Percentiles rank a stretch among this genome's conserved stretches.
phyloP scores from a whole-genome alignment of 1,140 invertebrate genomes.

The Oryzaephilus surinamensis region DNA sequence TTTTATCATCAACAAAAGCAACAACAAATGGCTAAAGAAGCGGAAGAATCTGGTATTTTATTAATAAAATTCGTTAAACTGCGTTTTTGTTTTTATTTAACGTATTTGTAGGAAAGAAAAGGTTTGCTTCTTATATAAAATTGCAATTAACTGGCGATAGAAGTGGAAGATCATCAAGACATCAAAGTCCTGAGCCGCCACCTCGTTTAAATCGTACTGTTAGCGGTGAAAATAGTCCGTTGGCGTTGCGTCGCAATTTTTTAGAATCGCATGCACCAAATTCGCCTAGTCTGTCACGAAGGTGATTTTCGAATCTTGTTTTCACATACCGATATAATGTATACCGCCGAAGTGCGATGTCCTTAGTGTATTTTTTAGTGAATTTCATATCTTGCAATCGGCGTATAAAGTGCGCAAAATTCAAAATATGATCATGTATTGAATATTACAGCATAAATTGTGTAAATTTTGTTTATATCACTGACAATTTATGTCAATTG shows the following conservation, averaged over 20 bases:
- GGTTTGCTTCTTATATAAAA: conserved; percentile 69
- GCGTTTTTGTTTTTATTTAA: background rate
- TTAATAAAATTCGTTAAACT: background rate
- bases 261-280: conserved; percentile 45
- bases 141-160: conserved; percentile 44
- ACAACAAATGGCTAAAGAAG: conserved; percentile 34
- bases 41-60: conserved; percentile 30
- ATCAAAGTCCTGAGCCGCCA: conserved; percentile 53
- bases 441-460: too few relatives aligned
- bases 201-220: conserved; percentile 49
- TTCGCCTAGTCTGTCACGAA: conserved; percentile 46
- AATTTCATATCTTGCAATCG: too few relatives aligned
- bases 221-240: conserved; percentile 39
- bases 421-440: too few relatives aligned
- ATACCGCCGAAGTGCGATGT: too few relatives aligned
- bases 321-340: background rate
- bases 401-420: too few relatives aligned
- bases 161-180: conserved; percentile 34
- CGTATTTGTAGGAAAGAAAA: conserved; percentile 39
- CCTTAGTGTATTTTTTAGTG: too few relatives aligned
- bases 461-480: too few relatives aligned
- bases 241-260: conserved; percentile 47
- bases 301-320: conserved; percentile 36
- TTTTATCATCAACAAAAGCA: conserved; percentile 54
- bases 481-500: too few relatives aligned